A percentile compares a stretch with the other conserved stretches of the same genome.
Conservation (phyloP, 2,888 invertebrate species). For the Drosophila antonietae region DNA sequence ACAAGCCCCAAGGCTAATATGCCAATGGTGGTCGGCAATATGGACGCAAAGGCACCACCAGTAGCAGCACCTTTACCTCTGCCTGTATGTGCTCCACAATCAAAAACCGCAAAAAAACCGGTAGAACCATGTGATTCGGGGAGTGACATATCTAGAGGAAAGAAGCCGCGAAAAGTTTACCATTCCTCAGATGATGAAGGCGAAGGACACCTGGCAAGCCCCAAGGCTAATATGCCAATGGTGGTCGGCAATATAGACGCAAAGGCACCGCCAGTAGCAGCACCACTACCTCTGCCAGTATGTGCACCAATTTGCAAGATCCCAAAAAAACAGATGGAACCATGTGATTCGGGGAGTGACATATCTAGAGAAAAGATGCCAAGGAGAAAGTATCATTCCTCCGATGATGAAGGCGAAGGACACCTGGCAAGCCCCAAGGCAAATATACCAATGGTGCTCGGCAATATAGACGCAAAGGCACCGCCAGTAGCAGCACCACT, state of each 20-base stretch:
- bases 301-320: not conserved
- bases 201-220: not conserved
- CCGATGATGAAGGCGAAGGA: not conserved
- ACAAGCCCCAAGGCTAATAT: not conserved
- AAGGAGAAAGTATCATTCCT: not conserved
- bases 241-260: not conserved
- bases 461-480: too few species aligned
- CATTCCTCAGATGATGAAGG: not conserved
- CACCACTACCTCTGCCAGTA: not conserved
- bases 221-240: not conserved
- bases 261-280: not conserved
- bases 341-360: conserved; percentile 2
- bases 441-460: not conserved
- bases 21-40: not conserved
- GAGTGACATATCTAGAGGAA: not conserved
- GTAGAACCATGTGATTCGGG: not conserved
- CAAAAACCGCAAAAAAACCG: too few species aligned
- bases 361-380: not conserved
- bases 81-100: too few species aligned
- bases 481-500: not conserved
- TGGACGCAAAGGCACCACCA: not conserved
- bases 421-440: not conserved
- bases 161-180: not conserved
- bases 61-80: not conserved
- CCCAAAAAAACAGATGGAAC: not conserved